These are phyloP conservation scores for Tetranychus piercei DNA, from an alignment of 2,888 invertebrate species.

Conservation along the genomic window DNA sequence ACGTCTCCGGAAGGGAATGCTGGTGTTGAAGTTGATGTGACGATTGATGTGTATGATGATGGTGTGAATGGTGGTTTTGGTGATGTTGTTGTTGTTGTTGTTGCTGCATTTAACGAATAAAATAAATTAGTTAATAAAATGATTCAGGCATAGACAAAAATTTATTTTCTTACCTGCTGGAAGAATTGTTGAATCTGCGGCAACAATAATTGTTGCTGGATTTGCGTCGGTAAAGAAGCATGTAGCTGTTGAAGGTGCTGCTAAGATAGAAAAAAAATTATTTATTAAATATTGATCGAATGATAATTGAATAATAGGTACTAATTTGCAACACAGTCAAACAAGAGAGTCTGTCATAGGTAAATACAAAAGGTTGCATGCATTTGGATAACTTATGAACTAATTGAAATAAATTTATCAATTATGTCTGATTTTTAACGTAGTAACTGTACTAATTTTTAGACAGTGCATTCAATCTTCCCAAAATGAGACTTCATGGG, in stretches of 20 bases:
- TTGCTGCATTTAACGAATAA: too few species aligned
- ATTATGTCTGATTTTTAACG: too few species aligned
- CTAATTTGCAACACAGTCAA: too few species aligned
- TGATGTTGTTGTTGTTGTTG: constrained; percentile 5
- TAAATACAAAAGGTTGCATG: too few species aligned
- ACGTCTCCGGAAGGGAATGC: neutral
- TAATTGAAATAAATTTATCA: too few species aligned
- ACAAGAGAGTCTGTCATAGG: too few species aligned
- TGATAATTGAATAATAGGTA: neutral
- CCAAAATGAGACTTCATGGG: too few species aligned
- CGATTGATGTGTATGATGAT: constrained; percentile 1
- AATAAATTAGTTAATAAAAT: too few species aligned
- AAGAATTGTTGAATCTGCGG: constrained; percentile 10
- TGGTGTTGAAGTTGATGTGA: constrained; percentile 11
- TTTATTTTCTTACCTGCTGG: neutral
- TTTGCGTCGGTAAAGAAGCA: neutral
- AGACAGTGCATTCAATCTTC: too few species aligned
- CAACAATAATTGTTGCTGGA: constrained; percentile 10
- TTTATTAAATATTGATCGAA: neutral
- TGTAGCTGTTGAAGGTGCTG: neutral
- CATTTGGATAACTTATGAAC: too few species aligned
- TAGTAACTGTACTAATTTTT: too few species aligned
- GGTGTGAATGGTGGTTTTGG: neutral
- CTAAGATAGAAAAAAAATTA: neutral
- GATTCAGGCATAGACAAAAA: too few species aligned